Base-by-base conservation (phyloP, 2,888 invertebrate genomes). In the Epistrophella euchroma region DNA sequence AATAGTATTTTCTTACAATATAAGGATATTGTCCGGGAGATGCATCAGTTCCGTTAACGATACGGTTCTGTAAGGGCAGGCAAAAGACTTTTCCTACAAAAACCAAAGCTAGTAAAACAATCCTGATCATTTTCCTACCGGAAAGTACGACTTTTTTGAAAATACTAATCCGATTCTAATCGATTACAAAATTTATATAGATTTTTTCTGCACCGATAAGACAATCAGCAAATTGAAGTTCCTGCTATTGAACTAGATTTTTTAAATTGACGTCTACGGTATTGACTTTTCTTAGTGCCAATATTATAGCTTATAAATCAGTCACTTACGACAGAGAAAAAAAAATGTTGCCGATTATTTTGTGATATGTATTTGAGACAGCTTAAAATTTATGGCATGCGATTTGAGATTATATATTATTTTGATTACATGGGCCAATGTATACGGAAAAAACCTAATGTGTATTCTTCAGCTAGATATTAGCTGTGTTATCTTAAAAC, bases 21-120 rank as follows among this genome's bases (percentile, higher is more conserved):
- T 89, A 92, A 4, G 92, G 92, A 89, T 89, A 92, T 10, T 88
- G 88, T 13, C 88, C 88, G 4, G 90, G 88, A 2, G 25, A 45
- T 6, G 91, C 88, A 43, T 88, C 88, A 4, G 91, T 91, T 15
- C 92, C 92, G 64, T 91, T 91, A 4, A 92, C 92, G 50, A 92
- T 89, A 13, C 92, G 91, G 6, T 76, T 80, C 32, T 88, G 75
- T 10, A 70, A 50, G 0, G 90, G 89, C 11, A 80, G 89, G 66
- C 89, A 88, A 25, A 25, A 72, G 10, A 64, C 73, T 17, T 68
- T 37, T 9, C 76, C 87, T 4, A 88, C 15, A 3, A 89, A 66
- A 17, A 87, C 25, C 13, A 72, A 35, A 10, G 15, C 37, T 7
- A 88, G 17, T 17, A 58, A 19, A 7, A 19, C 3, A 58, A 25